Base-by-base conservation (phyloP, 2,888 invertebrate species). In the Ichneumoninae sp. region DNA sequence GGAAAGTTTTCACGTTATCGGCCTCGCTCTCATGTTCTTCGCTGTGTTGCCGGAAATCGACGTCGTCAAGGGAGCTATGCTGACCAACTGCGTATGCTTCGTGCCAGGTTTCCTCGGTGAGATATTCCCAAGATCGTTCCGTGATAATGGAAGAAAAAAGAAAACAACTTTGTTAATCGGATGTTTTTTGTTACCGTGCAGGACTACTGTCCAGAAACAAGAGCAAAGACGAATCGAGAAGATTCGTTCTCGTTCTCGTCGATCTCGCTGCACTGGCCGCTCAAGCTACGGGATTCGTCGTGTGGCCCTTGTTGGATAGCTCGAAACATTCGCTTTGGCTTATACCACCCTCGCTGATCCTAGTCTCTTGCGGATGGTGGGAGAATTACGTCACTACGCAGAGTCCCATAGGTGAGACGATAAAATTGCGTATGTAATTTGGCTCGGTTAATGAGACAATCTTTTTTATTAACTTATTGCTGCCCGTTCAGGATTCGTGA, bases 341-440 rank as follows among this genome's bases (percentile, higher is more conserved):
- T 65, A 97, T 99, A 88, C 98, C 99, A 0, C 95, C 98, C 0
- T 95, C 98, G 0, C 95, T 98, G 52, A 94, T 98, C 77, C 95
- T 98, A 89, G 97, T 98, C 86, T 99, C 99, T 0, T 95, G 98
- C 54, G 98, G 98, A 33, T 99, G 99, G 98, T 99, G 99, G 99
- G 99, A 99, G 94, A 99, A 99, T 94, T 99, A 98, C 92, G 98
- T 98, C 0, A 97, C 98, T 81, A 95, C 96, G 81, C 96, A 97
- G 89, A 98, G 98, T 80, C 97, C 98, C 0, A 95, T 98, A 86
- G 96, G 96, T 96, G 93, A 94, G 88, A 19, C n/a, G 10, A 50
- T 81, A 70, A 47, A 83, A 57, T 1, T 33, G 10, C 30, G 13
- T 4, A 50, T 16, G 16, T 6, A 60, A 44, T 30, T 19, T 71